Percentiles rank a stretch among this genome's conserved stretches.
Conservation (phyloP, 2,113 vertebrate species). For the Cephalopholis sonnerati region DNA sequence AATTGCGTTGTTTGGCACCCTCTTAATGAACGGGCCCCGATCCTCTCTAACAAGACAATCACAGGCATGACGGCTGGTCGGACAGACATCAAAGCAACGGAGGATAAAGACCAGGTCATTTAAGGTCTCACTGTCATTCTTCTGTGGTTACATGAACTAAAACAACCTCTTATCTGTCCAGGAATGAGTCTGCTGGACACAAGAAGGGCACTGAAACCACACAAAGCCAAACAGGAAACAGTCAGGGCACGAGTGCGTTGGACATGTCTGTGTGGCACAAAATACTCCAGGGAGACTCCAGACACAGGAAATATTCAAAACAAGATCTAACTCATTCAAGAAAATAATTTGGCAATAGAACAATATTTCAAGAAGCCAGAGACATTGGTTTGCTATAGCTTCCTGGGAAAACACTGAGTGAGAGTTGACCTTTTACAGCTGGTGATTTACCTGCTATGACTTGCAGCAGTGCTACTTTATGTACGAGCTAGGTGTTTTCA, state of each 20-base stretch:
- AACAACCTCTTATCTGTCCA: conserved; percentile 40
- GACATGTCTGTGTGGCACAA: background rate
- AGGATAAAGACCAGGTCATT: background rate
- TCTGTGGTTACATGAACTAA: conserved; percentile 1
- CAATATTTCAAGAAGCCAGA: background rate
- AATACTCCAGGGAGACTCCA: conserved; percentile 22
- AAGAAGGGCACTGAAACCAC: conserved; percentile 41
- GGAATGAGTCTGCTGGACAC: conserved; percentile 22
- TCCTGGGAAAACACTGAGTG: background rate
- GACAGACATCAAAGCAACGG: background rate
- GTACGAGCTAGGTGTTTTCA: conserved; percentile 18
- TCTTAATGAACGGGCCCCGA: background rate
- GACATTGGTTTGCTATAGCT: background rate
- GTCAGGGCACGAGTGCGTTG: background rate
- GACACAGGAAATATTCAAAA: conserved; percentile 24
- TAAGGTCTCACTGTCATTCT: background rate
- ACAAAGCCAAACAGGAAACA: conserved; percentile 61
- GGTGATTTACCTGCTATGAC: conserved; percentile 22
- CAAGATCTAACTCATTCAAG: background rate
- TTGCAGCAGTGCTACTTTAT: conserved; percentile 3
- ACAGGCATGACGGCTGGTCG: background rate
- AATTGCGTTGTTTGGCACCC: background rate
- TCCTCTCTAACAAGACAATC: background rate
- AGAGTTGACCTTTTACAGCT: background rate
- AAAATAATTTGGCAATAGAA: background rate